phyloP scores from a whole-genome alignment of 2,113 vertebrate genomes.

The Syrrhaptes paradoxus region DNA sequence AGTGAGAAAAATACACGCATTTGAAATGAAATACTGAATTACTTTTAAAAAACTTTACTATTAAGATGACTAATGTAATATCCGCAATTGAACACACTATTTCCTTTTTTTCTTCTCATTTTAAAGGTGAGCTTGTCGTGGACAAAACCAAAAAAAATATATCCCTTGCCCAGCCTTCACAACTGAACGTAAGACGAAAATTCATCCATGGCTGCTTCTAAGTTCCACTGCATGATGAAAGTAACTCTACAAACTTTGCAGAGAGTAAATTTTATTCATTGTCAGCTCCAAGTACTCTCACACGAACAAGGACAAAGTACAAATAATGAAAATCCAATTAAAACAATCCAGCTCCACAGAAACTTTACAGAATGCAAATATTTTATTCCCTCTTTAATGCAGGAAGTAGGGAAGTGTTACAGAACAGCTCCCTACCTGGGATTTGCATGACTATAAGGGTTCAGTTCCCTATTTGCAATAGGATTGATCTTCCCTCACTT shows the following conservation, averaged over 20 bases:
- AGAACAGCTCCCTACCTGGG: not conserved
- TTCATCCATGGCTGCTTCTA: not conserved
- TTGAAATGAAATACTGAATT: not conserved
- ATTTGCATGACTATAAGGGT: not conserved
- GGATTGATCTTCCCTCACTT: not conserved
- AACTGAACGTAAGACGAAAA: not conserved
- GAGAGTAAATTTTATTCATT: not conserved
- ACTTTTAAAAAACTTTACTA: not conserved
- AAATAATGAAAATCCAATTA: not conserved
- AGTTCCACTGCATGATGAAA: not conserved
- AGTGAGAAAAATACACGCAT: not conserved
- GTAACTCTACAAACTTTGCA: not conserved
- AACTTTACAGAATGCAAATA: not conserved
- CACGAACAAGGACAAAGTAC: not conserved
- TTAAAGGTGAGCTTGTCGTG: not conserved
- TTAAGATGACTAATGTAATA: not conserved
- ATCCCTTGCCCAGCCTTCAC: not conserved
- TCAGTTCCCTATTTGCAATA: not conserved
- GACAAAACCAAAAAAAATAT: not conserved
- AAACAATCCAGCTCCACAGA: not conserved
- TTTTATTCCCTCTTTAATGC: not conserved
- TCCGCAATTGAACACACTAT: not conserved
- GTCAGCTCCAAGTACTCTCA: not conserved
- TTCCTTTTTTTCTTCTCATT: not conserved
- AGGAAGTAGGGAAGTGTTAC: not conserved